Conservation (phyloP, 2,797 vertebrate species). For the Dendrocincla fuliginosa region DNA sequence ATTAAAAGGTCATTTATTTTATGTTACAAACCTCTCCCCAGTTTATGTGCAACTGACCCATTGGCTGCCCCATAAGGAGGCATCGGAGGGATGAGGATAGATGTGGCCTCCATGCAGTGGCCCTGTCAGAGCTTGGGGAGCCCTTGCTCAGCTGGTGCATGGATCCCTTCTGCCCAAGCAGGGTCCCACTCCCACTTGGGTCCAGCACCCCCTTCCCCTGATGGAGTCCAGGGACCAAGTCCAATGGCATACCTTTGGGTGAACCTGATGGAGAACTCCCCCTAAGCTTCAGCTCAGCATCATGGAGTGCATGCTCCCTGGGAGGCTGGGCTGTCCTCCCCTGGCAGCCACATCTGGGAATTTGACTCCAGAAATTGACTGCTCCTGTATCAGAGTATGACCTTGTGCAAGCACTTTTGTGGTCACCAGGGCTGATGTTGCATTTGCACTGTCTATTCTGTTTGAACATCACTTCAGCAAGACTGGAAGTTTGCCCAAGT, state of each 20-base stretch:
- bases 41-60: rapidly evolving
- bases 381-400: background rate
- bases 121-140: background rate
- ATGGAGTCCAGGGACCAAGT: background rate
- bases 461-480: background rate
- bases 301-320: background rate
- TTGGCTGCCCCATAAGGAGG: background rate
- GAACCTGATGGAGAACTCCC: rapidly evolving
- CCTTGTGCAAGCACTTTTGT: rapidly evolving
- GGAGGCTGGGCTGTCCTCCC: background rate
- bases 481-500: background rate
- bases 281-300: background rate
- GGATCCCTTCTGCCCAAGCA: background rate
- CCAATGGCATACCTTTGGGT: background rate
- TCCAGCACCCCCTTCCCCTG: background rate
- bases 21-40: background rate
- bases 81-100: background rate
- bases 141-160: background rate
- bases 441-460: rapidly evolving
- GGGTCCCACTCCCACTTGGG: background rate
- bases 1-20: background rate
- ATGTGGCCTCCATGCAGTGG: background rate
- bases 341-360: background rate
- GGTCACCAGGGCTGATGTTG: rapidly evolving
- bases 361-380: background rate